A percentile compares a stretch with the other conserved stretches of the same genome.
These are phyloP conservation scores for Eudemis profundana DNA, from an alignment of 2,888 invertebrate genomes.

Conservation along the genomic window DNA sequence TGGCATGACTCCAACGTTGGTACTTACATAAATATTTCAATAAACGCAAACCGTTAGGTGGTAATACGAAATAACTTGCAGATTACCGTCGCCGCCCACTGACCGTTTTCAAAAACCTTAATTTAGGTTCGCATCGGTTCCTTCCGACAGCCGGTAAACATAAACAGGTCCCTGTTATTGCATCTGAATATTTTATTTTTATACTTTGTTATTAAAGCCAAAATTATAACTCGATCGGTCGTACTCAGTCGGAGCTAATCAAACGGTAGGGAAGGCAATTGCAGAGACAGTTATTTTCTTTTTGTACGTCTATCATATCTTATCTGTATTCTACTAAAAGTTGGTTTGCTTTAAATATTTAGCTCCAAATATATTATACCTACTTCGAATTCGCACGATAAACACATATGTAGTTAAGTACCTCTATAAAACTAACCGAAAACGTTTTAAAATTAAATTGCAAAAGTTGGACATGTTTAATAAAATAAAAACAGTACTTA, in stretches of 20 bases:
- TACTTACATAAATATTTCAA: conserved; percentile 58
- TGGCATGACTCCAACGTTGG: conserved; percentile 59
- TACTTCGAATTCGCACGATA: no score
- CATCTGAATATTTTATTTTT: conserved; percentile 18
- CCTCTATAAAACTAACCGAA: no score
- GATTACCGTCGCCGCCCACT: conserved; percentile 61
- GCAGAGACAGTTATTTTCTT: no score
- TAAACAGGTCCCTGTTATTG: conserved; percentile 28
- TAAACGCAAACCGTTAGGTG: conserved; percentile 72
- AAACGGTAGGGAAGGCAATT: no score
- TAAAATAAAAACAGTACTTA: conserved; percentile 15
- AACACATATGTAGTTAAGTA: no score
- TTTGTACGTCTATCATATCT: no score
- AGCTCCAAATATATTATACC: no score
- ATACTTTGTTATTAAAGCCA: background rate
- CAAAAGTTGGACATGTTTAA: background rate
- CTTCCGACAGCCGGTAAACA: conserved; percentile 24
- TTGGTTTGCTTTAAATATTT: no score
- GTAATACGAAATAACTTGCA: conserved; percentile 70
- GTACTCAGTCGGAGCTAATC: no score
- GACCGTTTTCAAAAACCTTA: conserved; percentile 58
- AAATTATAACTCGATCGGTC: no score
- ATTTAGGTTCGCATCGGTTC: conserved; percentile 15
- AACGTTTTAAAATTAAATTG: background rate
- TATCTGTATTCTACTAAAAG: no score